A percentile compares a stretch with the other conserved stretches of the same genome.
Conservation (phyloP, 1,140 invertebrate species). For the Drosophila parvula region DNA sequence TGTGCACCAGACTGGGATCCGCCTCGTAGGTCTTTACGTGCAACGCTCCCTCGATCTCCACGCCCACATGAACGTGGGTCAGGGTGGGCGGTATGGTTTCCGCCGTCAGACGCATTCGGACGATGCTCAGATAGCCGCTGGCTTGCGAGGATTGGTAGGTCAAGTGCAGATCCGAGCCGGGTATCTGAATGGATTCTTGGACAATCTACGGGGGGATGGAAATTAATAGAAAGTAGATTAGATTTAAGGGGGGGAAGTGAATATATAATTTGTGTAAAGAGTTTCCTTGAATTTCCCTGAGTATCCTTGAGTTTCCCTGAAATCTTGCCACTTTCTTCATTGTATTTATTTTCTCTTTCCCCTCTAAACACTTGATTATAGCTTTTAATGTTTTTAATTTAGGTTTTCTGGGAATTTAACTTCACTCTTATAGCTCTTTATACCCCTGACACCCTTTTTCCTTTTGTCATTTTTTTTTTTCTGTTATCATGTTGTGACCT, state of each 20-base stretch:
- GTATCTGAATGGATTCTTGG: constrained; percentile 96
- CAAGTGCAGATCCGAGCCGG: constrained; percentile 95
- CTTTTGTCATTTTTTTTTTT: neutral
- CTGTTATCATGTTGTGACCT: neutral
- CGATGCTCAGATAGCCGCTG: constrained; percentile 95
- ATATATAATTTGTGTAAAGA: neutral
- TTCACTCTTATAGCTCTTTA: too few relatives aligned
- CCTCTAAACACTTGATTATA: too few relatives aligned
- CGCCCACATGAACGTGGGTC: constrained; percentile 94
- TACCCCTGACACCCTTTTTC: neutral
- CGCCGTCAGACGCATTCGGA: constrained; percentile 95
- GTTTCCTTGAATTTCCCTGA: neutral
- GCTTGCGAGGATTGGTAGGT: constrained; percentile 97
- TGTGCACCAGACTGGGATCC: constrained; percentile 96
- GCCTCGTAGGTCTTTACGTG: constrained; percentile 97
- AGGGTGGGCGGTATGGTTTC: constrained; percentile 91
- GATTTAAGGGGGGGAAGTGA: neutral
- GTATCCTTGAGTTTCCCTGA: neutral
- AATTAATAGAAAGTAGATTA: neutral
- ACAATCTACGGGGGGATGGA: constrained; percentile 88
- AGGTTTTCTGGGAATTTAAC: neutral
- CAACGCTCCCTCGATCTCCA: constrained; percentile 95
- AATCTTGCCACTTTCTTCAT: neutral
- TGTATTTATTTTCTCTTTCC: neutral
- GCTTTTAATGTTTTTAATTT: neutral